A percentile compares a stretch with the other conserved stretches of the same genome.
Evolutionary conservation across 1,140 invertebrate genomes (phyloP).

Genomic region (Conus betulinus): DNA sequence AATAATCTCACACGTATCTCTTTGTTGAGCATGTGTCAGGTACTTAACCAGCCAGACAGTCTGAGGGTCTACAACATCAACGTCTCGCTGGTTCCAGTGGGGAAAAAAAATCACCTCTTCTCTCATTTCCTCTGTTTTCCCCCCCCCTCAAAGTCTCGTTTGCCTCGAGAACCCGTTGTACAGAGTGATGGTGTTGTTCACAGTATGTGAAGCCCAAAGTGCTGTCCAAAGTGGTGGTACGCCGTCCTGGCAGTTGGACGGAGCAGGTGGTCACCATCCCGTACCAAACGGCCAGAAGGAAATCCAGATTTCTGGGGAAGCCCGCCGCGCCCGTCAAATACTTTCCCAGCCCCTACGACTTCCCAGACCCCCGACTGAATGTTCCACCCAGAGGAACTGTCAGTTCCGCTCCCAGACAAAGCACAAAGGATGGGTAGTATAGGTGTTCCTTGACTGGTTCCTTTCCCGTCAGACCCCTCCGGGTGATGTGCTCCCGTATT

Average conservation of each 20-base stretch:
- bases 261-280: conserved; percentile 26
- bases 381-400: not conserved
- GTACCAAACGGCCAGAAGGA: not conserved
- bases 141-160: not conserved
- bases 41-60: not conserved
- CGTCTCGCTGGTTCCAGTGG: not conserved
- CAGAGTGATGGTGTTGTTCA: not conserved
- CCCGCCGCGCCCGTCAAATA: conserved; percentile 12
- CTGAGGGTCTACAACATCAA: not conserved
- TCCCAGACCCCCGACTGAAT: conserved; percentile 19
- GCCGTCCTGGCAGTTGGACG: not conserved
- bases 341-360: conserved; percentile 27
- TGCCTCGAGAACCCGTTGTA: not conserved
- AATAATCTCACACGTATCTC: not conserved
- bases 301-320: conserved; percentile 24
- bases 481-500: no score
- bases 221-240: conserved; percentile 23
- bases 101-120: not conserved
- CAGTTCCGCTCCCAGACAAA: not conserved
- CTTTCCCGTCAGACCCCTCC: not conserved
- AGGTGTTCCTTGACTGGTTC: not conserved
- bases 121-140: not conserved
- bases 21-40: not conserved
- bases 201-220: conserved; percentile 6
- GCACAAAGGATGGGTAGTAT: conserved; percentile 17